Conservation (phyloP, 2,888 invertebrate species). For the Hyppa rectilinea region DNA sequence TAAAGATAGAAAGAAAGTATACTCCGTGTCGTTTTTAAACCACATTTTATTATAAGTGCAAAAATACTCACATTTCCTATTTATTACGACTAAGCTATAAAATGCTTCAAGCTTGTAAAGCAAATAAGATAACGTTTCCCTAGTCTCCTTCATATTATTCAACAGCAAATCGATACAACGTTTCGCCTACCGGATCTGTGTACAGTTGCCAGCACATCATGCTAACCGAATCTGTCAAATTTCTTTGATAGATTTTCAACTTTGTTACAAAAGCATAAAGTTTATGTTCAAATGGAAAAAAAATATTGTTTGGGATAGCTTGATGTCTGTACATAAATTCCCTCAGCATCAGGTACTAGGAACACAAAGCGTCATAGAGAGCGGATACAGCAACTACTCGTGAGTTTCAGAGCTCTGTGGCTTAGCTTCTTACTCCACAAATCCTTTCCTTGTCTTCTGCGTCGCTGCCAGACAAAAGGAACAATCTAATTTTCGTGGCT, state of each 20-base stretch:
- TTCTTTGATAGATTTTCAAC: too few relatives aligned
- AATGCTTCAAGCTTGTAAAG: neutral
- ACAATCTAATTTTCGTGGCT: conserved; percentile 62
- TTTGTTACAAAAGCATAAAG: too few relatives aligned
- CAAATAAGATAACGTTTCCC: neutral
- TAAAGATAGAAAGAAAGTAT: neutral
- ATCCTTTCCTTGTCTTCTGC: conserved; percentile 77
- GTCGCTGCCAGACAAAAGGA: conserved; percentile 73
- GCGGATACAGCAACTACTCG: conserved; percentile 62
- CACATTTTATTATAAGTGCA: neutral
- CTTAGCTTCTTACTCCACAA: conserved; percentile 73
- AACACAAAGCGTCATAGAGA: conserved; percentile 38
- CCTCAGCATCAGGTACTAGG: conserved; percentile 34
- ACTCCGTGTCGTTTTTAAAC: neutral
- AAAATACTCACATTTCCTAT: neutral
- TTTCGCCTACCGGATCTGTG: conserved; percentile 2
- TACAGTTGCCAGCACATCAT: too few relatives aligned
- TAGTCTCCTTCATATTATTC: neutral
- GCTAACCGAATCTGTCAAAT: too few relatives aligned
- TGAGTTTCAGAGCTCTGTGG: conserved; percentile 49
- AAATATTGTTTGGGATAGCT: too few relatives aligned
- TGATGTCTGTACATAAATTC: conserved; percentile 20
- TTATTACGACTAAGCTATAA: neutral
- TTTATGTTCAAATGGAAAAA: too few relatives aligned
- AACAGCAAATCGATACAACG: neutral